These are phyloP conservation scores for Scyliorhinus canicula DNA, from an alignment of 2,797 vertebrate genomes.

Conservation along the genomic window DNA sequence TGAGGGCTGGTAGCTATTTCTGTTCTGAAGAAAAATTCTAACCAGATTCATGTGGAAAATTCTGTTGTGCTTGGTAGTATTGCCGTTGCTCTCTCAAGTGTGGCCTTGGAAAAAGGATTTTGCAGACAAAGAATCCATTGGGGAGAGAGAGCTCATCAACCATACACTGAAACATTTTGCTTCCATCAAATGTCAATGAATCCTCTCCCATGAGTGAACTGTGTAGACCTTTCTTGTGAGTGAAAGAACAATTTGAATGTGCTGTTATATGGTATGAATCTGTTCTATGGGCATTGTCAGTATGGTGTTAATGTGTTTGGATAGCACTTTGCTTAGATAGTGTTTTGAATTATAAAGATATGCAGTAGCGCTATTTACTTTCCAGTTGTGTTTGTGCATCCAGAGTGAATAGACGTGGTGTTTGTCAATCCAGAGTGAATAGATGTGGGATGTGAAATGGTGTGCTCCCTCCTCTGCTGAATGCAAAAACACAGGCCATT, in stretches of 20 bases:
- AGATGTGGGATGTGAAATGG: neutral
- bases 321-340: neutral
- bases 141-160: neutral
- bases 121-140: neutral
- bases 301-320: neutral
- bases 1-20: neutral
- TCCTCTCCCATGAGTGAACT: neutral
- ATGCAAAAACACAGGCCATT: neutral
- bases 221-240: neutral
- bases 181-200: neutral
- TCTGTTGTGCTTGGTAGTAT: neutral
- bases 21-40: conserved; percentile 3
- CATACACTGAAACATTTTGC: conserved; percentile 11
- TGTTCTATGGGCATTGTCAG: neutral
- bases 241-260: neutral
- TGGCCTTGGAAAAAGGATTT: neutral
- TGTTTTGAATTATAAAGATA: neutral
- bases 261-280: neutral
- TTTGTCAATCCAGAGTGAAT: neutral
- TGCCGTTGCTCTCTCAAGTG: neutral
- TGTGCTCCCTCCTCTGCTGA: neutral
- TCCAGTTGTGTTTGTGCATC: neutral
- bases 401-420: neutral
- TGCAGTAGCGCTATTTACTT: neutral
- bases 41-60: neutral